Base-by-base conservation (phyloP, 2,888 invertebrate species). In the Leucozona laternaria region DNA sequence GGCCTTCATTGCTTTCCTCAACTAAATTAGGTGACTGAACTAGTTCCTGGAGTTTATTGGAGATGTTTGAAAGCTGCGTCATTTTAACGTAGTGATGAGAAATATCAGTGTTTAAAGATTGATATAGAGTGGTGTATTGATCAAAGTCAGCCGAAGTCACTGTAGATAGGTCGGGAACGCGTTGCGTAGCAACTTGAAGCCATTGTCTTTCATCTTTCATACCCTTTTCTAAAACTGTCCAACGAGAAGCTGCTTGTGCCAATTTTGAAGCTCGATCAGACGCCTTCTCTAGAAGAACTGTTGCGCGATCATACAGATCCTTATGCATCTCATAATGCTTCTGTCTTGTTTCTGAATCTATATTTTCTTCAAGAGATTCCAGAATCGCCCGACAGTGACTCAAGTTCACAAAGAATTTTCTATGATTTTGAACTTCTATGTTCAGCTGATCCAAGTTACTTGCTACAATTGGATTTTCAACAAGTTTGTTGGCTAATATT, bases 401-500 rank as follows among this genome's bases (percentile, higher is more conserved):
- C 10, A 98, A 92, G 89, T 97, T 97, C 0, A 97, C 96, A 90
- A 97, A 97, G 93, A 97, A 97, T 90, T 96, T 97, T 48, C 97
- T 94, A 90, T 97, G 97, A 90, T 97, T 97, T 90, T 97, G 97
- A 93, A 97, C 96, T 93, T 97, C 97, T 90, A 97, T 96, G 90
- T 97, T 96, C n/a, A 97, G 93, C 89, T 97, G 96, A 89, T 96
- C 95, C 83, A 97, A 93, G 88, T 95, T 95, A 45, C 94, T 95
- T 0, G 97, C 96, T 8, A 95, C 95, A 40, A 97, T 95, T 55
- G 96, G 95, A 88, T 96, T 96, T 88, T 96, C 96, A 8, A 97
- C 94, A 45, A 97, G 92, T 53, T 96, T 95, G 91, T 97, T 97
- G 0, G 97, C 97, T 7, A 97, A 94, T 70, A 96, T 95, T 4